Percentiles rank a stretch among this genome's conserved stretches.
Conservation (phyloP, 2,113 vertebrate genomes). For the Crotalus horridus region DNA sequence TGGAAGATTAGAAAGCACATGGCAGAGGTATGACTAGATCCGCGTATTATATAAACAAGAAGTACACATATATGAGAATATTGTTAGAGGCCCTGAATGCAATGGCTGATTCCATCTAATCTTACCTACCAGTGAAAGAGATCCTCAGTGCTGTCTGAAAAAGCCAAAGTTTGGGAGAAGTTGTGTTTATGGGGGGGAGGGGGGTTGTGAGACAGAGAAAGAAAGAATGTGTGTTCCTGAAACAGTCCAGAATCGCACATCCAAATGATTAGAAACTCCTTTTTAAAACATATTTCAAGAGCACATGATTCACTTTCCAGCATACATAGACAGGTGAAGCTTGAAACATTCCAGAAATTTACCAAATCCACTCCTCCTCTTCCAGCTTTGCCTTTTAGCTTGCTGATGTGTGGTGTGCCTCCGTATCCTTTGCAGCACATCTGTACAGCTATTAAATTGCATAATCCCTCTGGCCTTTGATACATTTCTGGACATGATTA, state of each 20-base stretch:
- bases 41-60: conserved; percentile 37
- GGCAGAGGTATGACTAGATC: conserved; percentile 11
- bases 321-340: conserved; percentile 30
- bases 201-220: not conserved
- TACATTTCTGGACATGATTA: conserved; percentile 88
- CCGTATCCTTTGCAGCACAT: conserved; percentile 76
- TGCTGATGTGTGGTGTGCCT: conserved; percentile 60
- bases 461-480: conserved; percentile 86
- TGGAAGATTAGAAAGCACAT: conserved; percentile 36
- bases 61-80: not conserved
- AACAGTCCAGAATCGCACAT: not conserved
- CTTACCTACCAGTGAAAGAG: conserved; percentile 46
- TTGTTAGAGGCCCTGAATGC: conserved; percentile 17
- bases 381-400: conserved; percentile 40
- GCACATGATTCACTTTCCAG: conserved; percentile 62
- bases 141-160: conserved; percentile 24
- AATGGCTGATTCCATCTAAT: conserved; percentile 36
- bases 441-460: conserved; percentile 82
- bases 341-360: conserved; percentile 56
- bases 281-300: conserved; percentile 57
- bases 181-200: not conserved
- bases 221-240: not conserved
- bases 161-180: not conserved
- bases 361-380: conserved; percentile 31
- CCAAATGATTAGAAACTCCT: conserved; percentile 52